Conservation (phyloP, 35 echinoderm and acorn worm species). For the Stichopus chloronotus region DNA sequence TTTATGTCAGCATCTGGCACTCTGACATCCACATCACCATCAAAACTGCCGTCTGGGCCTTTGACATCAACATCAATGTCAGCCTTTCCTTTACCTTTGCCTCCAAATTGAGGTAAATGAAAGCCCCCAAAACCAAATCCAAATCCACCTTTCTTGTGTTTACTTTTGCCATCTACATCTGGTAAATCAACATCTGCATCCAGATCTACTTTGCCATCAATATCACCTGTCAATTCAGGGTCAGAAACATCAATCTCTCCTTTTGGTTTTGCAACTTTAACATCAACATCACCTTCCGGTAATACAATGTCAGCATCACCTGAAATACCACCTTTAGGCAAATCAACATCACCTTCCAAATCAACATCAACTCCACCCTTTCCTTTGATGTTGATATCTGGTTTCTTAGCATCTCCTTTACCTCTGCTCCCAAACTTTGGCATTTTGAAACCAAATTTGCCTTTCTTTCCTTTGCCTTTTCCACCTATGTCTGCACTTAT, state of each 20-base stretch:
- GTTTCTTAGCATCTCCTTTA: conserved; percentile 44
- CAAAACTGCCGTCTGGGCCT: conserved; percentile 18
- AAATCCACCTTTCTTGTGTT: conserved; percentile 48
- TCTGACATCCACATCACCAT: conserved; percentile 60
- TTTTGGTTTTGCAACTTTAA: conserved; percentile 51
- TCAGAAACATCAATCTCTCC: conserved; percentile 33
- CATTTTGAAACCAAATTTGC: conserved; percentile 74
- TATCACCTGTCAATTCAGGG: conserved; percentile 45
- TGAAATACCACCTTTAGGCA: conserved; percentile 58
- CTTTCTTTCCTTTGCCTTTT: conserved; percentile 55
- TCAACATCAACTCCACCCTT: conserved; percentile 59
- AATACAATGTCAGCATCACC: conserved; percentile 53
- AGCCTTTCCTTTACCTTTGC: conserved; percentile 49
- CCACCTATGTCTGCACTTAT: conserved; percentile 55
- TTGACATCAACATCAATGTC: conserved; percentile 26
- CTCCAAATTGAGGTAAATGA: conserved; percentile 42
- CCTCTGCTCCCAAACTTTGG: conserved; percentile 67
- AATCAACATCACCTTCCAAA: conserved; percentile 43
- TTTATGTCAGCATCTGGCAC: conserved; percentile 33
- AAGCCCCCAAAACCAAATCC: conserved; percentile 55
- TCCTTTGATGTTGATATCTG: conserved; percentile 28
- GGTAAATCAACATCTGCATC: conserved; percentile 36
- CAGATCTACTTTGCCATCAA: conserved; percentile 34
- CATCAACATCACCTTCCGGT: conserved; percentile 54
- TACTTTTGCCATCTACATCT: conserved; percentile 61